Conservation (phyloP, 1,140 invertebrate genomes). For the Contarinia nasturtii region DNA sequence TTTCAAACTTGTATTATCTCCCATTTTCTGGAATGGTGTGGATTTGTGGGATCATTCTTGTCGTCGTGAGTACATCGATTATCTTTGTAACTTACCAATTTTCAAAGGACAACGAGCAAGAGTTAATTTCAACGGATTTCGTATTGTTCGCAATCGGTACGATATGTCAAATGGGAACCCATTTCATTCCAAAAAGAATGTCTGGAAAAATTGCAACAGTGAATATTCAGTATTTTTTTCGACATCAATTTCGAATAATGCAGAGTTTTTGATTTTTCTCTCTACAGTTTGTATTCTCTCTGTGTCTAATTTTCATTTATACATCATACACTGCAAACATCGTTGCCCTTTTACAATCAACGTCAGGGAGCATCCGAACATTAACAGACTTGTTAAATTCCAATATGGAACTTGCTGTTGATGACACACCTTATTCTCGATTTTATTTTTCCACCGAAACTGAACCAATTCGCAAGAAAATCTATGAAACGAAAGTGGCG, state of each 20-base stretch:
- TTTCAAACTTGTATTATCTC: slow-evolving; percentile 6
- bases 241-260: not conserved
- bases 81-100: not conserved
- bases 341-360: slow-evolving; percentile 27
- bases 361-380: slow-evolving; percentile 24
- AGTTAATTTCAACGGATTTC: not conserved
- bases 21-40: slow-evolving; percentile 5
- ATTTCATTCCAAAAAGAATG: slow-evolving; percentile 4
- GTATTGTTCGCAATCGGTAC: slow-evolving; percentile 2
- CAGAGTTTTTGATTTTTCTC: not conserved
- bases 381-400: slow-evolving; percentile 22
- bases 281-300: slow-evolving; percentile 1
- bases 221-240: not conserved
- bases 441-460: slow-evolving; percentile 14
- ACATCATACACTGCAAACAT: slow-evolving; percentile 27
- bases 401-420: slow-evolving; percentile 15
- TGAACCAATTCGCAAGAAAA: slow-evolving; percentile 9
- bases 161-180: slow-evolving; percentile 4
- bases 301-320: slow-evolving; percentile 14
- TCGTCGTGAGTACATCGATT: slow-evolving; percentile 1
- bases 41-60: not conserved
- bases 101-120: not conserved
- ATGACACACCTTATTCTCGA: slow-evolving; percentile 20
- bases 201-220: slow-evolving; percentile 10
- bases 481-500: slow-evolving; percentile 18